Evolutionary conservation across 2,888 invertebrate species (phyloP).

Genomic region (Latrodectus hesperus): DNA sequence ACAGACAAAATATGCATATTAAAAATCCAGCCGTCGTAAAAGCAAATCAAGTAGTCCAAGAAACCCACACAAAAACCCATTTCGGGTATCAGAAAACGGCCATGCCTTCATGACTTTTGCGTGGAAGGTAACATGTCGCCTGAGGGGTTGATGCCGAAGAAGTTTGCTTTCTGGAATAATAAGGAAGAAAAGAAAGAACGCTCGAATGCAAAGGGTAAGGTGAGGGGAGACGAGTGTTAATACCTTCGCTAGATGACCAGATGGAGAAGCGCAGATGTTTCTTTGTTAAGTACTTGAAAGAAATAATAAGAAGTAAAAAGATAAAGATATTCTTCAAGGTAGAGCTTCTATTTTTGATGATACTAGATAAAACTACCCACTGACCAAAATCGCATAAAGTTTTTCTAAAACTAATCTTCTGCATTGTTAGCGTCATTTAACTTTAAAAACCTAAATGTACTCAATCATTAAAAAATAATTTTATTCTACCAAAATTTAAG

Average conservation of each 20-base stretch:
- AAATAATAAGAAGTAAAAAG: background rate
- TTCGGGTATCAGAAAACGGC: background rate
- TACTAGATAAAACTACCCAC: no score
- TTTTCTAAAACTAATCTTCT: no score
- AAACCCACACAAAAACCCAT: background rate
- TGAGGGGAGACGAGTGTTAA: background rate
- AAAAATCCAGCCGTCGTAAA: background rate
- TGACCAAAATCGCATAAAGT: no score
- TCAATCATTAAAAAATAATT: no score
- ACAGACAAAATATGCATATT: background rate
- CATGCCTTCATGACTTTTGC: background rate
- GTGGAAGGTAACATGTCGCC: background rate
- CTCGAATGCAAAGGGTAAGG: background rate
- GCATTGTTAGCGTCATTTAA: no score
- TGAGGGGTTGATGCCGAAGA: background rate
- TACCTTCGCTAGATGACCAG: background rate
- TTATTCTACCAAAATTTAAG: no score
- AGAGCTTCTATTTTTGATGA: background rate
- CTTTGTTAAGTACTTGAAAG: background rate
- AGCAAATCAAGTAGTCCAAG: background rate
- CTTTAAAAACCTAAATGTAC: no score
- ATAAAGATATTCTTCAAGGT: background rate
- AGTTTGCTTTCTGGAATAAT: background rate
- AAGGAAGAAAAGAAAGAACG: conserved; percentile 2
- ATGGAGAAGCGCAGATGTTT: background rate